Evolutionary conservation across 2,888 invertebrate genomes (phyloP).

Genomic region (Pyrgus malvae): DNA sequence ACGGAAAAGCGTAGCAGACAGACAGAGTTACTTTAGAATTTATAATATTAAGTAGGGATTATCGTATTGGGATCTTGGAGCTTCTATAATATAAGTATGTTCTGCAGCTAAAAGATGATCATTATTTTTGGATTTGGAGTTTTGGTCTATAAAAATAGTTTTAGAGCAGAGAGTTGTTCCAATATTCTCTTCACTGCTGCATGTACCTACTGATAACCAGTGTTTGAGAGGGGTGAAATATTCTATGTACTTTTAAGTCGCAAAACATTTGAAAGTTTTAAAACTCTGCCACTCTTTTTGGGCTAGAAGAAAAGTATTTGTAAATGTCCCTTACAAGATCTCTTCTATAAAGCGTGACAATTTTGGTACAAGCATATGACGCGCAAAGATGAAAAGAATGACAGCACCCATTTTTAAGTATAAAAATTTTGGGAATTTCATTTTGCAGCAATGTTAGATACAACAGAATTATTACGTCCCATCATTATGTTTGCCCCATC

Average conservation of each 20-base stretch:
- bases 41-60: no score
- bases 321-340: slow-evolving; percentile 30
- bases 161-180: slow-evolving; percentile 5
- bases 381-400: slow-evolving; percentile 24
- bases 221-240: background rate
- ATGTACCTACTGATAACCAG: background rate
- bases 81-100: slow-evolving; percentile 29
- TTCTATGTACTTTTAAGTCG: slow-evolving; percentile 18
- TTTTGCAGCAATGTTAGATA: slow-evolving; percentile 2
- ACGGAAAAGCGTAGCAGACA: no score
- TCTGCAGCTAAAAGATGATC: slow-evolving; percentile 9
- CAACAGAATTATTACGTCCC: slow-evolving; percentile 11
- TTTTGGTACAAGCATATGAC: slow-evolving; percentile 29
- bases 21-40: no score
- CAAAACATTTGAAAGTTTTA: slow-evolving; percentile 20
- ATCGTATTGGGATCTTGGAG: slow-evolving; percentile 29
- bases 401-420: background rate
- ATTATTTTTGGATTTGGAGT: no score
- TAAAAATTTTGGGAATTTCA: slow-evolving; percentile 1
- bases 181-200: slow-evolving; percentile 19
- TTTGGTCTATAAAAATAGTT: background rate
- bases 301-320: slow-evolving; percentile 27
- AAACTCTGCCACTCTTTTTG: slow-evolving; percentile 33
- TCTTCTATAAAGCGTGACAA: slow-evolving; percentile 23
- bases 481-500: slow-evolving; percentile 12